Evolutionary conservation across 1,140 invertebrate genomes (phyloP).

Genomic region (Trichonephila clavipes): DNA sequence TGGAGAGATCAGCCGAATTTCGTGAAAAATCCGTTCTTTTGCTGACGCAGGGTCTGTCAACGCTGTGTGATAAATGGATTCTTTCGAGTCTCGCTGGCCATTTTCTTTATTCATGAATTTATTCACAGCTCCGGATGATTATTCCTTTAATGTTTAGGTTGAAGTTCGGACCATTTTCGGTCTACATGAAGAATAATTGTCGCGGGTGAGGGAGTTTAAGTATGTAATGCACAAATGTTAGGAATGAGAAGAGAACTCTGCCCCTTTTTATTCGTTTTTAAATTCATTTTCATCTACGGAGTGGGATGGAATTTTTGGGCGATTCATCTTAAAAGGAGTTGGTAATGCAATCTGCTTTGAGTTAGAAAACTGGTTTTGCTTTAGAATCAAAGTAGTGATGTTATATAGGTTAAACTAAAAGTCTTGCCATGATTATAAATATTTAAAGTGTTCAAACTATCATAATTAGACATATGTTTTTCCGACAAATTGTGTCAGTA

Average conservation of each 20-base stretch:
- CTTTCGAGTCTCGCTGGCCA: background rate
- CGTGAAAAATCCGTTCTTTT: conserved; percentile 19
- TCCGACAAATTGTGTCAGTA: too few relatives aligned
- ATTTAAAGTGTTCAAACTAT: too few relatives aligned
- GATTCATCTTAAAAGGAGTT: too few relatives aligned
- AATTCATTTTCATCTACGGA: background rate
- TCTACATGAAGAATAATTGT: conserved; percentile 12
- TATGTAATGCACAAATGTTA: background rate
- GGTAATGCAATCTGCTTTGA: too few relatives aligned
- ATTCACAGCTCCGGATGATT: conserved; percentile 67
- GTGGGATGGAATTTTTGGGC: too few relatives aligned
- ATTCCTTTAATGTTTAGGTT: conserved; percentile 60
- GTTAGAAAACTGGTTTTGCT: too few relatives aligned
- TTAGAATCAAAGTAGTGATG: too few relatives aligned
- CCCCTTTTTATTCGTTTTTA: background rate
- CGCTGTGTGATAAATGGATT: conserved; percentile 59
- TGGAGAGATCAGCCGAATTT: background rate
- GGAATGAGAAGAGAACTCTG: background rate
- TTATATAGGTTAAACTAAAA: too few relatives aligned
- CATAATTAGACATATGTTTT: too few relatives aligned
- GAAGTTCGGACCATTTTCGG: background rate
- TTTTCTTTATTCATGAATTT: conserved; percentile 71
- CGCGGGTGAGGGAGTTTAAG: conserved; percentile 34
- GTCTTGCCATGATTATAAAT: too few relatives aligned
- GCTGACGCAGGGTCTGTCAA: conserved; percentile 35